These are phyloP conservation scores for Exaiptasia diaphana DNA, from an alignment of 64 coral and sea anemone genomes.

Conservation along the genomic window DNA sequence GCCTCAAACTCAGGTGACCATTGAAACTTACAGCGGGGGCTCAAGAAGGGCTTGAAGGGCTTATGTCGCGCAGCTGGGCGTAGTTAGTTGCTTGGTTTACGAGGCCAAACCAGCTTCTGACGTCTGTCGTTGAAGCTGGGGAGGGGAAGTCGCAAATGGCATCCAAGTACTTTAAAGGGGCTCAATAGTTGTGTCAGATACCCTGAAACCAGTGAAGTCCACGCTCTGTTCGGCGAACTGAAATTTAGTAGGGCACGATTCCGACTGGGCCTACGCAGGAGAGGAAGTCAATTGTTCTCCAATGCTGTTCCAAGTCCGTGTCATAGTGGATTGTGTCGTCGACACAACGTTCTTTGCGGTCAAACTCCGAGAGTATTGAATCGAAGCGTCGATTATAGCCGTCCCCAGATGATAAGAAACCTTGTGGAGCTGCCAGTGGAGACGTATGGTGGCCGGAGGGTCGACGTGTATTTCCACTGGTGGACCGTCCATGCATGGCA, in stretches of 20 bases:
- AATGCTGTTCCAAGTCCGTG: conserved; percentile 27
- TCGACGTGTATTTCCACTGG: conserved; percentile 53
- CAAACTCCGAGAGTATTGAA: conserved; percentile 4
- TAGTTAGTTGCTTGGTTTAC: conserved; percentile 26
- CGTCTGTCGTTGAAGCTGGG: conserved; percentile 25
- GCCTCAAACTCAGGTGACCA: no score
- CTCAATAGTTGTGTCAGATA: conserved; percentile 38
- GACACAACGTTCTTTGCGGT: conserved; percentile 19
- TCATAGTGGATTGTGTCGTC: conserved; percentile 36
- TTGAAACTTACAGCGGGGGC: conserved; percentile 44
- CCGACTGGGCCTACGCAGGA: conserved; percentile 16
- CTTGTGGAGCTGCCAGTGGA: conserved; percentile 56
- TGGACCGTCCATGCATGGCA: conserved; percentile 52
- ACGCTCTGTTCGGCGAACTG: conserved; percentile 32
- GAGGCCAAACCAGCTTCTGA: conserved; percentile 32
- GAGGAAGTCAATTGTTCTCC: conserved; percentile 45
- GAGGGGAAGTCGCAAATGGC: conserved; percentile 35
- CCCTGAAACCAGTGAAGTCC: conserved; percentile 40
- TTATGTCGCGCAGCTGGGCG: background rate
- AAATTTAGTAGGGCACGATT: conserved; percentile 41
- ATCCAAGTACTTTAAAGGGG: conserved; percentile 21
- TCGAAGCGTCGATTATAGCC: conserved; percentile 25
- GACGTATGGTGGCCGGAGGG: background rate
- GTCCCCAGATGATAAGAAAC: conserved; percentile 20
- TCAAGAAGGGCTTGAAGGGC: conserved; percentile 44